Conservation (phyloP, 2,113 vertebrate species). For the Chaetura pelagica region DNA sequence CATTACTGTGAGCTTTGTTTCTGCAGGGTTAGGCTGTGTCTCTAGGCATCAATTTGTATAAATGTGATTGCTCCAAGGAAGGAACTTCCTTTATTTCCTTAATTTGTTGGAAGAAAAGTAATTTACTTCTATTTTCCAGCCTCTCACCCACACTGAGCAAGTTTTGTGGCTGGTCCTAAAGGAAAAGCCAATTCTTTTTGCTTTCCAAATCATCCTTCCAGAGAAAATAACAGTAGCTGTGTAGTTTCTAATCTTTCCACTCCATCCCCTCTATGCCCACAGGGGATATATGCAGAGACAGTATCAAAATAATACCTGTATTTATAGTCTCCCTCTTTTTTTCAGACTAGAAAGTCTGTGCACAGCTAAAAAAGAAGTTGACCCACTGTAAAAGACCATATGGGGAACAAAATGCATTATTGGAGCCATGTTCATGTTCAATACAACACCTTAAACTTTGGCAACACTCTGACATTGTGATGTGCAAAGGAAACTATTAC, state of each 20-base stretch:
- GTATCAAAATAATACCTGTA: not conserved
- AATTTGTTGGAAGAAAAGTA: slow-evolving; percentile 27
- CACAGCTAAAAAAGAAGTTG: not conserved
- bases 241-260: not conserved
- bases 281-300: not conserved
- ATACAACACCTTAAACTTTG: not conserved
- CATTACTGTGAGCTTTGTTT: not conserved
- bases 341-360: not conserved
- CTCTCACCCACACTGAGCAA: not conserved
- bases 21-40: not conserved
- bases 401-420: not conserved
- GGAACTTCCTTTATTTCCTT: slow-evolving; percentile 13
- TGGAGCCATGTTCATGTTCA: not conserved
- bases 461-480: not conserved
- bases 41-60: not conserved
- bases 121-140: slow-evolving; percentile 23
- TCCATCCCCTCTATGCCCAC: not conserved
- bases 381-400: not conserved
- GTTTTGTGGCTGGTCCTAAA: slow-evolving; percentile 30
- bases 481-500: not conserved
- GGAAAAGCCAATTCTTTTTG: slow-evolving; percentile 15
- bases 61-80: slow-evolving; percentile 14
- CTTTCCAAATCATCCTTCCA: not conserved
- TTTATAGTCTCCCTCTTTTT: not conserved
- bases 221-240: slow-evolving; percentile 8